Evolutionary conservation across 2,113 vertebrate species (phyloP), one percentile per base, ranked within the genome.

Genomic region (Indicator maculatus): DNA sequence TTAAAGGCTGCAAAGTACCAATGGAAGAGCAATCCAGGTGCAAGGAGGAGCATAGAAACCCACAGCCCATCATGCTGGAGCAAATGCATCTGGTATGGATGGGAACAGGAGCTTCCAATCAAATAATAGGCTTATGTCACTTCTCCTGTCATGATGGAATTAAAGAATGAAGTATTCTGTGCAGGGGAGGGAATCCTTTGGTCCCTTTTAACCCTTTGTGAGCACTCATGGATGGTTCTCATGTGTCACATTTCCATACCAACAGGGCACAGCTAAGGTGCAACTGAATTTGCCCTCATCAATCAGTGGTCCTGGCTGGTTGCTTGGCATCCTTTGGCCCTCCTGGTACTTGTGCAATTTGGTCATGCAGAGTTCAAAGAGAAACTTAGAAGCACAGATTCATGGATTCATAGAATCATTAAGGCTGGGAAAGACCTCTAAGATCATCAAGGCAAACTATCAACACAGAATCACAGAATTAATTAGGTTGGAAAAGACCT

Each of bases 101-200:
- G 47, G 64, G 70, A 82, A 83, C 24, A 56, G 53, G 61, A 60
- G 64, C 64, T 82, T 47, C 64, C 88, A 88, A 78, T 27, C 61
- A 74, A 88, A 44, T 78, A 74, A 77, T 60, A 58, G 53, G 33
- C 20, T 71, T 83, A 60, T 83, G 69, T 71, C 3, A 83, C 58
- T 83, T 78, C 19, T 88, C 33, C 31, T 81, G 65, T 64, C 56
- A 19, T 50, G 44, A 19, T 91, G 31, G 21, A 88, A 75, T 72
- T 86, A 72, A 58, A 58, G 58, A 72, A 61, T 47, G 58, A 83
- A 30, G 12, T 15, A 8, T 47, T n/a, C 61, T 61, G 26, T 41
- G 28, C 3, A 5, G 28, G 28, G 9, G 4, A 8, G 30, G 16
- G 10, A 12, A 44, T 20, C 4, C 0, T 73, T 78, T 67, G 56